phyloP scores from a whole-genome alignment of 2,888 invertebrate genomes.

The Schizotus pectinicornis region DNA sequence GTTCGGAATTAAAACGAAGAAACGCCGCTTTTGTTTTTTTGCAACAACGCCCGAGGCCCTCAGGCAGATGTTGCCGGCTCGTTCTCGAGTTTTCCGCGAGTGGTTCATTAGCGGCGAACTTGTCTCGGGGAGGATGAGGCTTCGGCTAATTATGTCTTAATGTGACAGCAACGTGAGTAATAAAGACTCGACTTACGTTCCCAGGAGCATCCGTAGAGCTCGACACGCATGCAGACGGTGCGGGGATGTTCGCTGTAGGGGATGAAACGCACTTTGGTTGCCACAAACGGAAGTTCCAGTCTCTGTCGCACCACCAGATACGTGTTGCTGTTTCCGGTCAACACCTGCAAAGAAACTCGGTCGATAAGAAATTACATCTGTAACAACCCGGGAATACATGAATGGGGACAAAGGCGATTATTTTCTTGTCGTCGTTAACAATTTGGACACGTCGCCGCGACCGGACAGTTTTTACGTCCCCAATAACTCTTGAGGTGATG shows the following conservation, averaged over 20 bases:
- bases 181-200: constrained; percentile 65
- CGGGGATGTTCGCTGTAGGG: constrained; percentile 85
- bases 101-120: constrained; percentile 20
- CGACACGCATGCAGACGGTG: constrained; percentile 92
- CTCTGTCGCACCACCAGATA: constrained; percentile 73
- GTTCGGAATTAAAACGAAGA: too few relatives aligned
- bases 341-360: constrained; percentile 65
- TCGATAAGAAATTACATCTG: constrained; percentile 14
- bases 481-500: background rate
- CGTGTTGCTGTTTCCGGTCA: constrained; percentile 79
- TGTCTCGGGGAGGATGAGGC: constrained; percentile 8
- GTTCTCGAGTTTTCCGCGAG: constrained; percentile 6
- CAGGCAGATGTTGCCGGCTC: constrained; percentile 7
- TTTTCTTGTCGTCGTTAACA: constrained; percentile 21
- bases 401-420: constrained; percentile 39
- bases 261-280: constrained; percentile 84
- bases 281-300: constrained; percentile 84
- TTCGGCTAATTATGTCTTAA: constrained; percentile 26
- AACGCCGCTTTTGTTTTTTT: too few relatives aligned
- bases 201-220: constrained; percentile 86
- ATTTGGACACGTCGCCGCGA: background rate
- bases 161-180: constrained; percentile 28
- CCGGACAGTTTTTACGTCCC: background rate
- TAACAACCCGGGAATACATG: constrained; percentile 31
- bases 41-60: too few relatives aligned